These are phyloP conservation scores for Dryomyza anilis DNA, from an alignment of 2,888 invertebrate genomes.

Conservation along the genomic window DNA sequence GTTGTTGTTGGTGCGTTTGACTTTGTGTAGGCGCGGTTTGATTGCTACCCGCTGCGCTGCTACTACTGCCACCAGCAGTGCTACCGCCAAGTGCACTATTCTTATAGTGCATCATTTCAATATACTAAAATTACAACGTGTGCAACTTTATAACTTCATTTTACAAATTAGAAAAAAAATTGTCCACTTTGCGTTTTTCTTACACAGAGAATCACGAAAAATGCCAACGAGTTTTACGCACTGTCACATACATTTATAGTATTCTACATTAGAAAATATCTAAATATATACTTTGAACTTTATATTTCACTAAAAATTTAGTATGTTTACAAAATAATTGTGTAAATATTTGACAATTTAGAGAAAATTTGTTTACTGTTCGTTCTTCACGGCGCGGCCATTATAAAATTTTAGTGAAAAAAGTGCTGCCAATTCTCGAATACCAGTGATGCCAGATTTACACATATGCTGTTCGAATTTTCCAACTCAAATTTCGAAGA, in stretches of 20 bases:
- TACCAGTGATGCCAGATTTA: constrained; percentile 15
- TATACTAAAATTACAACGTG: background rate
- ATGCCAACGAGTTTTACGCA: background rate
- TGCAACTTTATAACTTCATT: constrained; percentile 7
- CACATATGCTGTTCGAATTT: too few relatives aligned
- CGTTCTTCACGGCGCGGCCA: constrained; percentile 30
- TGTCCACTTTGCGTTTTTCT: too few relatives aligned
- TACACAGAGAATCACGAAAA: too few relatives aligned
- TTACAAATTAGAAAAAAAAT: too few relatives aligned
- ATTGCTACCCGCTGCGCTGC: constrained; percentile 28
- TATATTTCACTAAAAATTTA: too few relatives aligned
- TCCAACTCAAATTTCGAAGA: too few relatives aligned
- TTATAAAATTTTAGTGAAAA: constrained; percentile 27
- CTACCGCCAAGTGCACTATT: constrained; percentile 38
- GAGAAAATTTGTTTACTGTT: constrained; percentile 30
- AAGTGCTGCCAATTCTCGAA: constrained; percentile 22
- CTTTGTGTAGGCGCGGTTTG: constrained; percentile 33
- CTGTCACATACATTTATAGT: background rate
- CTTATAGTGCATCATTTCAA: constrained; percentile 51
- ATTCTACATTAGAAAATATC: too few relatives aligned
- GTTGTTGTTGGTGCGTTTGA: constrained; percentile 31
- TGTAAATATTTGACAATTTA: constrained; percentile 21
- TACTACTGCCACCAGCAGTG: constrained; percentile 30
- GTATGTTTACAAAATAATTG: background rate
- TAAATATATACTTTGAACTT: too few relatives aligned